phyloP scores from a whole-genome alignment of 1,140 invertebrate genomes.

The Drosophila ohnishii region DNA sequence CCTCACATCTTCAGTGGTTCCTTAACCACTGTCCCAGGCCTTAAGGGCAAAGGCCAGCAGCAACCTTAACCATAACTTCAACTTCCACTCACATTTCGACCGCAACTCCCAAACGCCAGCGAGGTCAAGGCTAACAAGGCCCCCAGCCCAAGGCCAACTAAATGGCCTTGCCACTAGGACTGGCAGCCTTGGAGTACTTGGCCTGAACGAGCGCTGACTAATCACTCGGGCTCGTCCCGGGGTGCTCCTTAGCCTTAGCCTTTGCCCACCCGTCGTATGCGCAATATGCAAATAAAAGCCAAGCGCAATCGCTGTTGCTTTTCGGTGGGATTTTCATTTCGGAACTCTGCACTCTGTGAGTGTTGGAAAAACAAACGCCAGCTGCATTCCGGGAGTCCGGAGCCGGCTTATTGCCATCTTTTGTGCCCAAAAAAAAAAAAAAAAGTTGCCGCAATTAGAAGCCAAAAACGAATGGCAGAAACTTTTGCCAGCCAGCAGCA shows the following conservation, averaged over 20 bases:
- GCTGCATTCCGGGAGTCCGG: constrained; percentile 23
- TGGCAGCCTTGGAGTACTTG: constrained; percentile 11
- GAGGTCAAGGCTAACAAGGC: constrained; percentile 57
- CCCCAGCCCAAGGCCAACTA: background rate
- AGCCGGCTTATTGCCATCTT: constrained; percentile 47
- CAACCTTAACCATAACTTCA: constrained; percentile 29
- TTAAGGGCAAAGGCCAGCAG: constrained; percentile 22
- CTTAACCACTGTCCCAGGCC: constrained; percentile 6
- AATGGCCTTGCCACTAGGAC: constrained; percentile 5
- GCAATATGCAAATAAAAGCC: constrained; percentile 72
- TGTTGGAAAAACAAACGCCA: constrained; percentile 55
- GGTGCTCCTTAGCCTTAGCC: background rate
- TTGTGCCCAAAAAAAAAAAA: constrained; percentile 42
- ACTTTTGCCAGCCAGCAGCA: constrained; percentile 21
- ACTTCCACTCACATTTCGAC: constrained; percentile 11
- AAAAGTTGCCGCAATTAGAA: constrained; percentile 49
- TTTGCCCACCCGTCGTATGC: constrained; percentile 50
- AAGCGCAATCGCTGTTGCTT: constrained; percentile 21
- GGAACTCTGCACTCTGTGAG: constrained; percentile 31
- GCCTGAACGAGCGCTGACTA: constrained; percentile 43
- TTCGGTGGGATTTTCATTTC: constrained; percentile 32
- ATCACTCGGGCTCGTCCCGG: constrained; percentile 28
- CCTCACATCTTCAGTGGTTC: background rate
- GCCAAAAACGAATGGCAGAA: constrained; percentile 28
- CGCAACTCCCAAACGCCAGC: constrained; percentile 5